Evolutionary conservation across 2,888 invertebrate species (phyloP).

Genomic region (Drosophila fulvimacula): DNA sequence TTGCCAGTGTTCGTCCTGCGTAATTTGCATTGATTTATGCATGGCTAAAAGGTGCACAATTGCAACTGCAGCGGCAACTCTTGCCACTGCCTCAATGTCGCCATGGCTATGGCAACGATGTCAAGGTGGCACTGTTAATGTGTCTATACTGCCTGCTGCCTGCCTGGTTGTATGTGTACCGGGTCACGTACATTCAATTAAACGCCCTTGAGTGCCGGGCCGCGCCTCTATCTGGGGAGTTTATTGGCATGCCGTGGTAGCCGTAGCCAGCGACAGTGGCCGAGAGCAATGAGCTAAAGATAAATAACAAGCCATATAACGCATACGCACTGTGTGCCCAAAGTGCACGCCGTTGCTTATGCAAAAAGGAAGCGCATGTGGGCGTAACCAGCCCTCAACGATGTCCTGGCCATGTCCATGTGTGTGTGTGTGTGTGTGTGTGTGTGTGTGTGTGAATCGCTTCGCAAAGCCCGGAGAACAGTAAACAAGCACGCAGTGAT

Average conservation of each 20-base stretch:
- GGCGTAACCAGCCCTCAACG: constrained; percentile 31
- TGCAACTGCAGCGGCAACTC: constrained; percentile 18
- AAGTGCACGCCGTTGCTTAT: constrained; percentile 65
- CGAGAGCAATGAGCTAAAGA: constrained; percentile 77
- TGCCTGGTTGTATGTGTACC: constrained; percentile 37
- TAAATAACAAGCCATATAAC: constrained; percentile 79
- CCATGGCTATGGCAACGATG: constrained; percentile 51
- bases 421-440: constrained; percentile 2
- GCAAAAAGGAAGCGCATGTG: constrained; percentile 71
- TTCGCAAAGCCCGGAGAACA: constrained; percentile 60
- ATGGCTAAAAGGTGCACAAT: constrained; percentile 34
- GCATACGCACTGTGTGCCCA: constrained; percentile 74
- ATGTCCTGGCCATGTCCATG: not conserved
- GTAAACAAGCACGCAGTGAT: constrained; percentile 69
- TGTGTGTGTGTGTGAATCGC: constrained; percentile 6
- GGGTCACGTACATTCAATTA: constrained; percentile 77
- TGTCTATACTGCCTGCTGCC: constrained; percentile 65
- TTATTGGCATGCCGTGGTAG: constrained; percentile 66
- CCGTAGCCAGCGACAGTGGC: constrained; percentile 20
- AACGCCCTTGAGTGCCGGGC: constrained; percentile 76
- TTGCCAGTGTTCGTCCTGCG: constrained; percentile 59
- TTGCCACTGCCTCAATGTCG: constrained; percentile 38
- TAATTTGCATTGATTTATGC: constrained; percentile 78
- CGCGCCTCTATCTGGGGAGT: constrained; percentile 56
- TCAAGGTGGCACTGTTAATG: constrained; percentile 79